Evolutionary conservation across 2,113 vertebrate genomes (phyloP), one percentile per base, ranked within the genome.

Genomic region (Monopterus albus): DNA sequence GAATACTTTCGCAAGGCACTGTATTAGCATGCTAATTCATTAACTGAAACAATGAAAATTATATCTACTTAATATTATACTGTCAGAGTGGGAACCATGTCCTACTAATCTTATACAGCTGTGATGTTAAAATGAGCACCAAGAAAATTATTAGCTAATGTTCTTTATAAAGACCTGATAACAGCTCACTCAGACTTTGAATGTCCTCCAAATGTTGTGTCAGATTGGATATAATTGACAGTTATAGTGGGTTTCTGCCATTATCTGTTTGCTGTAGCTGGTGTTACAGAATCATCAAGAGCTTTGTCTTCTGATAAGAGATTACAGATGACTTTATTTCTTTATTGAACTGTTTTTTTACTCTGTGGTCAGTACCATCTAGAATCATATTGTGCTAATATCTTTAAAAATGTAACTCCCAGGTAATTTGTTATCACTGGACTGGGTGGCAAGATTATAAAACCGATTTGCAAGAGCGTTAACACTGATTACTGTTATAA

Each of bases 311-410:
- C 17, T 46, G 42, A 76, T 66, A 69, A 60, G 38, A 23, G 0
- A 26, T 35, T 26, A 26, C 45, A 12, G n/a, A 51, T 25, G 8
- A 36, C 21, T 78, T 61, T 63, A 69, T 75, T 56, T 35, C 23
- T 60, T 86, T 70, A 79, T 50, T 68, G 29, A 35, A 42, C 23
- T 23, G n/a, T n/a, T n/a, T n/a, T n/a, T n/a, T 18, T 55, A 38
- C 7, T 18, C 21, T 33, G 3, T 55, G 28, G 25, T 75, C 26
- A 60, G 47, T 55, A 75, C 20, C 26, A n/a, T 46, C 12, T 29
- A 0, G 13, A 39, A 21, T 46, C 31, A 49, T 9, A 14, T 23
- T 15, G 29, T 40, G 10, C 9, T 51, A 14, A 12, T 11, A 38
- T 46, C n/a, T n/a, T n/a, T n/a, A n/a, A n/a, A n/a, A n/a, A n/a